phyloP scores from a whole-genome alignment of 2,113 vertebrate genomes.

The Ictalurus punctatus region DNA sequence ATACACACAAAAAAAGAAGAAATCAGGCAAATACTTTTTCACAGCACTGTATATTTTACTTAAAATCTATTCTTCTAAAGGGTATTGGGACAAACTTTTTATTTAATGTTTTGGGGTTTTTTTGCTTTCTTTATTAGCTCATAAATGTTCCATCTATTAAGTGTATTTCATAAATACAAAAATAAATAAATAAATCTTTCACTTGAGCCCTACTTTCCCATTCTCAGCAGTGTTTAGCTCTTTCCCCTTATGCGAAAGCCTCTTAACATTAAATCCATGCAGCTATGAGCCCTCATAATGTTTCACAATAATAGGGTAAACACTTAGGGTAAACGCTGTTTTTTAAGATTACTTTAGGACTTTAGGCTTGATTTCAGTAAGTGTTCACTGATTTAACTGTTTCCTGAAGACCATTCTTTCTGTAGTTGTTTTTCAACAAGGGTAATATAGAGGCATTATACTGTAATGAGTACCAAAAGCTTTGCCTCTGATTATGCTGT shows the following conservation, averaged over 20 bases:
- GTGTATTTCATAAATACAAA: background rate
- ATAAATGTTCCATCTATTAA: background rate
- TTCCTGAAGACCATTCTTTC: background rate
- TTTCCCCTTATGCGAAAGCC: slow-evolving; percentile 20
- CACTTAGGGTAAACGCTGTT: slow-evolving; percentile 17
- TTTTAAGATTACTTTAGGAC: slow-evolving; percentile 18
- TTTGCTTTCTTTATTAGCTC: background rate
- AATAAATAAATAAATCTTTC: background rate
- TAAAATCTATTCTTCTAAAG: background rate
- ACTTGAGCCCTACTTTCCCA: background rate
- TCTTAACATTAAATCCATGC: slow-evolving; percentile 33
- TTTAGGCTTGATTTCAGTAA: slow-evolving; percentile 29
- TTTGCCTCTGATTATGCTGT: background rate
- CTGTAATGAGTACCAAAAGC: background rate
- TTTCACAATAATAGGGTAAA: slow-evolving; percentile 23
- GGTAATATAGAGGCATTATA: background rate
- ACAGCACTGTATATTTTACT: background rate
- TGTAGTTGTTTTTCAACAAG: slow-evolving; percentile 7
- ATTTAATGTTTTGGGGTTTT: background rate
- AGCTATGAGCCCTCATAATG: slow-evolving; percentile 1
- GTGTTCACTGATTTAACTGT: slow-evolving; percentile 13
- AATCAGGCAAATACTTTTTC: no score
- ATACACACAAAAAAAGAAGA: no score
- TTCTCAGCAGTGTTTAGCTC: slow-evolving; percentile 8
- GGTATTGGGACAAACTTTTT: background rate